phyloP scores from a whole-genome alignment of 1,140 invertebrate species.

The Parapsyche elsis region DNA sequence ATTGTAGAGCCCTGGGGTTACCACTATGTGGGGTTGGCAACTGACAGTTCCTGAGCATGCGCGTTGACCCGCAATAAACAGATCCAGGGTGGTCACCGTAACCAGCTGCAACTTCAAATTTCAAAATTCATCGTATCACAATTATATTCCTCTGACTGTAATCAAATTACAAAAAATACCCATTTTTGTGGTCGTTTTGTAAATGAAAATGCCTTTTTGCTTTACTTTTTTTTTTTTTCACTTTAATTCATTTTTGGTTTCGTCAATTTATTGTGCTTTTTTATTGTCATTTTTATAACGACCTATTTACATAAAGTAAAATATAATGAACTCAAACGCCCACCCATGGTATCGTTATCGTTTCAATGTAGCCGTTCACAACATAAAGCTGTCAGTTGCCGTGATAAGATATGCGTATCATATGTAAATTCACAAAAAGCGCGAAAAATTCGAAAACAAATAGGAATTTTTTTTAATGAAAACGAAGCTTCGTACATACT shows the following conservation, averaged over 20 bases:
- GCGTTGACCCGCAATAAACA: not conserved
- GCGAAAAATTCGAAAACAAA: slow-evolving; percentile 1
- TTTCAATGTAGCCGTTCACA: slow-evolving; percentile 3
- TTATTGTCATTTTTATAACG: slow-evolving; percentile 1
- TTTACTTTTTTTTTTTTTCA: no score
- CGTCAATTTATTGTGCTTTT: not conserved
- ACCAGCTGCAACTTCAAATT: no score
- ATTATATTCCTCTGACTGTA: no score
- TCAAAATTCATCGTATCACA: no score
- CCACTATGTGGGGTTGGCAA: not conserved
- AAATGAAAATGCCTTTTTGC: no score
- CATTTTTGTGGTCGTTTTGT: no score
- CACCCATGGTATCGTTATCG: not conserved
- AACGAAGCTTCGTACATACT: not conserved
- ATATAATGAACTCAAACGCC: slow-evolving; percentile 3
- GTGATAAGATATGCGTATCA: slow-evolving; percentile 11
- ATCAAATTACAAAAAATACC: no score
- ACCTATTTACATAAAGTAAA: slow-evolving; percentile 5
- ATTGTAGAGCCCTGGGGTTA: not conserved
- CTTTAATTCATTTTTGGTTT: not conserved
- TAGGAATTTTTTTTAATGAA: not conserved
- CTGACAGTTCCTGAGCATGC: not conserved
- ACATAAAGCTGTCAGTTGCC: slow-evolving; percentile 10
- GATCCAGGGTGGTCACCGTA: not conserved
- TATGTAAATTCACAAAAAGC: slow-evolving; percentile 1